phyloP scores from a whole-genome alignment of 2,113 vertebrate species.

The Centropus unirufus region DNA sequence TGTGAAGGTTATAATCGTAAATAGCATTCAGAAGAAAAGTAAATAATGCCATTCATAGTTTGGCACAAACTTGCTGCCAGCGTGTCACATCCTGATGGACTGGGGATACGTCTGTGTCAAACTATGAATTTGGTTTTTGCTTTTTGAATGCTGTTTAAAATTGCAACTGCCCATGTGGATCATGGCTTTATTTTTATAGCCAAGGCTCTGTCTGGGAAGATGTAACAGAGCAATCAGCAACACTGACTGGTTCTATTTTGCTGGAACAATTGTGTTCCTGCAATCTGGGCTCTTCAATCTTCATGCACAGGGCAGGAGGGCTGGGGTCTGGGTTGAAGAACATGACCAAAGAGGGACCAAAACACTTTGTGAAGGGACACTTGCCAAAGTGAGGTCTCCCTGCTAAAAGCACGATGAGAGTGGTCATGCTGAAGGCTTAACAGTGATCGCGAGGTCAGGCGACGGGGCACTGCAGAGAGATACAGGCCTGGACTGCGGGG shows the following conservation, averaged over 20 bases:
- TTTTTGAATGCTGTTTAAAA: constrained; percentile 52
- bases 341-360: not conserved
- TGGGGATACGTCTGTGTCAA: constrained; percentile 59
- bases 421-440: not conserved
- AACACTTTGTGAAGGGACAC: not conserved
- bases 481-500: not conserved
- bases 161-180: constrained; percentile 61
- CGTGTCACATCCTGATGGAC: constrained; percentile 48
- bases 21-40: constrained; percentile 14
- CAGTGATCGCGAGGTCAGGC: not conserved
- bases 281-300: not conserved
- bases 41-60: constrained; percentile 37
- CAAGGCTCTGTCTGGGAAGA: constrained; percentile 55
- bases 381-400: not conserved
- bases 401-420: not conserved
- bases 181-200: constrained; percentile 62
- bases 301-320: not conserved
- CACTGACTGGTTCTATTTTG: constrained; percentile 41
- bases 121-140: constrained; percentile 45
- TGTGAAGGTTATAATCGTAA: not conserved
- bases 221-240: constrained; percentile 46
- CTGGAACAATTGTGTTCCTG: constrained; percentile 33
- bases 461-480: not conserved
- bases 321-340: not conserved
- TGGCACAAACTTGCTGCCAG: not conserved